phyloP scores from a whole-genome alignment of 2,113 vertebrate species.

The Athene cunicularia region DNA sequence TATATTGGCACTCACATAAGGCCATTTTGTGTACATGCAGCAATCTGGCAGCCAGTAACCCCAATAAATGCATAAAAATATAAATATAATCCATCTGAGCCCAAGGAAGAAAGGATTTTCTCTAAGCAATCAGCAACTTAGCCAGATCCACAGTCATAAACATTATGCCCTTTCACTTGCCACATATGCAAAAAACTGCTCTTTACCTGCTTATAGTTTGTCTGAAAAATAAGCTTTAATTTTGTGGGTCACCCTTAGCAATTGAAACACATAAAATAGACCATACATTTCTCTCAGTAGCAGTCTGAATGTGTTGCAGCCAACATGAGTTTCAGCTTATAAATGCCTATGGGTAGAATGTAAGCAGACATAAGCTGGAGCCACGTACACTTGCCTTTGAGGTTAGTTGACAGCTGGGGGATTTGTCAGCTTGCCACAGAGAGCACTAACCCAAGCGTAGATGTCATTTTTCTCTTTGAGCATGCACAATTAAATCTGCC shows the following conservation, averaged over 20 bases:
- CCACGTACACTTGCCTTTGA: conserved; percentile 39
- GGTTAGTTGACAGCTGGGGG: conserved; percentile 64
- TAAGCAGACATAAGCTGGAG: conserved; percentile 47
- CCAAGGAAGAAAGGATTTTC: background rate
- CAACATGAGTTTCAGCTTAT: background rate
- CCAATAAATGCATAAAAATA: conserved; percentile 1
- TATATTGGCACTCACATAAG: background rate
- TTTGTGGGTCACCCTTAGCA: background rate
- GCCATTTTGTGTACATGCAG: background rate
- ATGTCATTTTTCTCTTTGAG: conserved; percentile 63
- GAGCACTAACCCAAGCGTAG: conserved; percentile 45
- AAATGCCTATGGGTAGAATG: conserved; percentile 43
- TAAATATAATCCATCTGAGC: background rate
- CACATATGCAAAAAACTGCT: background rate
- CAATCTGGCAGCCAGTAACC: background rate
- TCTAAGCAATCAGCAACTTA: background rate
- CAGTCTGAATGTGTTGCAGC: conserved; percentile 10
- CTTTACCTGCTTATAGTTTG: background rate
- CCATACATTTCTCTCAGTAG: background rate
- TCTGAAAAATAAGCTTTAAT: conserved; percentile 27
- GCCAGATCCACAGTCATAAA: background rate
- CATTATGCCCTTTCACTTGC: background rate
- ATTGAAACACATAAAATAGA: background rate
- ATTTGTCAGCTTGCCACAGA: conserved; percentile 68
- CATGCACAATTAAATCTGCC: conserved; percentile 66